Evolutionary conservation across 2,888 invertebrate genomes (phyloP).

Genomic region (Peribatodes rhomboidaria): DNA sequence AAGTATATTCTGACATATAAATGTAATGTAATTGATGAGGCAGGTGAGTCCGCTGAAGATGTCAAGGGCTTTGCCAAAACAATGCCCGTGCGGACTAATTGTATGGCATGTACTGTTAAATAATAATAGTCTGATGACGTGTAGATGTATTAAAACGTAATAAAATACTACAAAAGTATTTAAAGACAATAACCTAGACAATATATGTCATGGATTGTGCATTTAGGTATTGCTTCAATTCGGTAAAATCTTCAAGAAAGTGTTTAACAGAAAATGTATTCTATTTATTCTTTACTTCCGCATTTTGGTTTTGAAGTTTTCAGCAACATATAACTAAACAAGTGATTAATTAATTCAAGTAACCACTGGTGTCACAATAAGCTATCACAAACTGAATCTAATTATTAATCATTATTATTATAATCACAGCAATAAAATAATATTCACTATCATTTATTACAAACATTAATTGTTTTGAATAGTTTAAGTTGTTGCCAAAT

Average conservation of each 20-base stretch:
- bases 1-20: conserved; percentile 15
- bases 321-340: too few relatives aligned
- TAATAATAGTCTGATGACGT: conserved; percentile 1
- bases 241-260: too few relatives aligned
- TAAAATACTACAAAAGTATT: not conserved
- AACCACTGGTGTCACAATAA: conserved; percentile 5
- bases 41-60: conserved; percentile 30
- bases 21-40: conserved; percentile 34
- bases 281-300: too few relatives aligned
- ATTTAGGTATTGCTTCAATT: too few relatives aligned
- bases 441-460: conserved; percentile 13
- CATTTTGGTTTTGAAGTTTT: too few relatives aligned
- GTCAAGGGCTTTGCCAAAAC: conserved; percentile 42
- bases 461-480: conserved; percentile 29
- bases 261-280: too few relatives aligned
- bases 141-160: conserved; percentile 4
- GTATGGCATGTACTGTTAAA: conserved; percentile 2
- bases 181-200: not conserved
- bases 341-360: too few relatives aligned
- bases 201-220: too few relatives aligned
- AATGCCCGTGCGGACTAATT: conserved; percentile 29
- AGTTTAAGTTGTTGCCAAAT: conserved; percentile 42
- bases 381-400: not conserved
- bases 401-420: conserved; percentile 17
- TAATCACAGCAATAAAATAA: conserved; percentile 3